Evolutionary conservation across 2,888 invertebrate genomes (phyloP), one percentile per base, ranked within the genome.

Genomic region (Cataglyphis rosenhaueri): DNA sequence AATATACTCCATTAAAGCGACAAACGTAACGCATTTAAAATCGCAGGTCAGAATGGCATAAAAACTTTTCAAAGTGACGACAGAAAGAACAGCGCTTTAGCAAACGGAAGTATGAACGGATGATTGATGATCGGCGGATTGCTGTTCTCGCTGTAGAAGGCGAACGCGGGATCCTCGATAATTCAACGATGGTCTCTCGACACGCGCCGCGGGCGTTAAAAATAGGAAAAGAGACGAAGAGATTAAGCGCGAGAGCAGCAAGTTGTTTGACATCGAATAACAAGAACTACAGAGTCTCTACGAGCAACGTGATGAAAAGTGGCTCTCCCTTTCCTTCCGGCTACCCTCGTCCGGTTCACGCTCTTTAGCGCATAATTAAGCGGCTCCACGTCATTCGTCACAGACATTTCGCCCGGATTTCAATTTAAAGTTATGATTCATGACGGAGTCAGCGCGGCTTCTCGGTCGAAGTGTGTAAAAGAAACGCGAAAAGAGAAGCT

Each of bases 381-480:
- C 84, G 64, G 71, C 21, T 79, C 35, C 66, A 66, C 79, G 75
- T 89, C 87, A 87, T 86, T 90, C 91, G 89, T 91, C 90, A 82
- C 87, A 82, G 84, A 86, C 86, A 83, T 81, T 88, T 86, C 81
- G 85, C 85, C 74, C 74, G 55, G 82, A 70, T 84, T 91, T 89
- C 87, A 87, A 89, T 90, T 91, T 87, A 86, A 89, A 88, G 88
- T 86, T 86, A 81, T 87, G 85, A 84, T 85, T 87, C 87, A 82
- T 62, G 74, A 52, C 44, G 21, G 61, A 52, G 38, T 25, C 38
- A 57, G 75, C 82, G 78, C n/a, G 8, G 29, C 32, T 10, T 25
- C 15, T 52, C 18, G 38, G 44, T 62, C 52, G 44, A 4, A 55
- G n/a, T 18, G 25, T 12, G 79, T 48, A 57, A 55, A 44, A 62